Conservation (phyloP, 2,888 invertebrate species). For the Hemaris fuciformis region DNA sequence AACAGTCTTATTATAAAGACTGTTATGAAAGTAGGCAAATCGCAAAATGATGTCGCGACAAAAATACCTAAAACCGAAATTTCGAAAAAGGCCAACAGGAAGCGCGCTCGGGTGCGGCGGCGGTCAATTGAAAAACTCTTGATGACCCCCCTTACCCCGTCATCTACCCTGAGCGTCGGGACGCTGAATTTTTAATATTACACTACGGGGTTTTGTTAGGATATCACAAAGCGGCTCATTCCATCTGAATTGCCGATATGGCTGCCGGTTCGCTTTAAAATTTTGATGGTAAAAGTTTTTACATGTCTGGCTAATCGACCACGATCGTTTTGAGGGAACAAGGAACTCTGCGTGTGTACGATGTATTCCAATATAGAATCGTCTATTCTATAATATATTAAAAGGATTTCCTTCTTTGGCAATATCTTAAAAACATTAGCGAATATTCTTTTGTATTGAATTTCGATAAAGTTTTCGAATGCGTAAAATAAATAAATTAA, state of each 20-base stretch:
- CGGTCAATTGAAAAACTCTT: constrained; percentile 33
- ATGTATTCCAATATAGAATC: too few species aligned
- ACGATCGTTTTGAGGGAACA: neutral
- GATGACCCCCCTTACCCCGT: constrained; percentile 1
- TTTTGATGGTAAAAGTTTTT: neutral
- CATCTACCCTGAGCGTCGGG: constrained; percentile 15
- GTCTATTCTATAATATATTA: too few species aligned
- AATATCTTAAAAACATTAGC: too few species aligned
- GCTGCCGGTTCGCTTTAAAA: neutral
- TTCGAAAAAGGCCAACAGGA: constrained; percentile 19
- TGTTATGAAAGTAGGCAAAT: too few species aligned
- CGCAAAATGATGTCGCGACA: neutral
- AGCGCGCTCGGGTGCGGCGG: constrained; percentile 28
- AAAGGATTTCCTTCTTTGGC: too few species aligned
- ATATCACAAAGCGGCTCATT: constrained; percentile 12
- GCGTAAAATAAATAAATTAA: too few species aligned
- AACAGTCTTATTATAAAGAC: too few species aligned
- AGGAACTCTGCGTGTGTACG: too few species aligned
- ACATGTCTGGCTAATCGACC: neutral
- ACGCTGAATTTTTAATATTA: constrained; percentile 41
- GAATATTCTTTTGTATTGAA: too few species aligned
- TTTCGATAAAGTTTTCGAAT: too few species aligned
- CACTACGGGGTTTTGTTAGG: constrained; percentile 31
- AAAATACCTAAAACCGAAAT: neutral
- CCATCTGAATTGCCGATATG: constrained; percentile 1